phyloP scores from a whole-genome alignment of 2,113 vertebrate species.

The Halcyon malimbica region DNA sequence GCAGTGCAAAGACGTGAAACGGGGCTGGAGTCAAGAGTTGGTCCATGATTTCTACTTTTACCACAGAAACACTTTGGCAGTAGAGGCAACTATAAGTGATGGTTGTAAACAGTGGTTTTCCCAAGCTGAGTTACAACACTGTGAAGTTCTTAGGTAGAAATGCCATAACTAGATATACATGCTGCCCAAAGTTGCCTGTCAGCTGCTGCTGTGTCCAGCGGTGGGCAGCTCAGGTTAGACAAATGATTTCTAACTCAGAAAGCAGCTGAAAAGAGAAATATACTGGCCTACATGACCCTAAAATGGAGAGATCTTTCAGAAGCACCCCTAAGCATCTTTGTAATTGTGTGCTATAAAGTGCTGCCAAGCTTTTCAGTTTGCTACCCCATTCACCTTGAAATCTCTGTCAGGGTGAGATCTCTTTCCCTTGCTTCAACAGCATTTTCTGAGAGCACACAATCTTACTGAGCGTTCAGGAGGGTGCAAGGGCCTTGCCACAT shows the following conservation, averaged over 20 bases:
- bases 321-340: not conserved
- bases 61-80: not conserved
- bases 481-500: not conserved
- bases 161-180: not conserved
- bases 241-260: not conserved
- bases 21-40: not conserved
- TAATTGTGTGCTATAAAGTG: not conserved
- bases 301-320: not conserved
- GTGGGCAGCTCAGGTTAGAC: not conserved
- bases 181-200: not conserved
- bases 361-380: not conserved
- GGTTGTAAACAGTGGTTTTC: not conserved
- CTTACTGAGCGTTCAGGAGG: not conserved
- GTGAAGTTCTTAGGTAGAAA: not conserved
- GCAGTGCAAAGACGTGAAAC: not conserved
- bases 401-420: not conserved
- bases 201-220: not conserved
- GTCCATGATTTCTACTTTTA: not conserved
- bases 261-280: not conserved
- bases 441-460: not conserved
- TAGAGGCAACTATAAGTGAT: not conserved
- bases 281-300: rapidly evolving
- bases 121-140: not conserved
- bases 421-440: not conserved
- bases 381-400: not conserved